Base-by-base conservation (phyloP, 2,113 vertebrate genomes). In the Noturus placidus region DNA sequence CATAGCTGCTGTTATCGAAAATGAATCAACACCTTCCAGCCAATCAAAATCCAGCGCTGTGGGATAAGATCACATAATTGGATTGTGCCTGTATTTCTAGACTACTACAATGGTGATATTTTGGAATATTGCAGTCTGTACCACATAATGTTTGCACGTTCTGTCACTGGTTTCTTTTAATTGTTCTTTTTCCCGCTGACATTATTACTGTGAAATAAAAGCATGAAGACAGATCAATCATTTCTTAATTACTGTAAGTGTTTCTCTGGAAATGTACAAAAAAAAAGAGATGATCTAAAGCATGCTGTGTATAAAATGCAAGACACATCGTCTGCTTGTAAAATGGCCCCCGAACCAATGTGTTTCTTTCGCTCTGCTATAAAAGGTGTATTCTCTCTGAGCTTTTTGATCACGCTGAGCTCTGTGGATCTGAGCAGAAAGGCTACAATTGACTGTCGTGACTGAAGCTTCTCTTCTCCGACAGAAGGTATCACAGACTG, bases 401-500 rank as follows among this genome's bases (percentile, higher is more conserved):
- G 85, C 10, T 80, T 89, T 81, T 87, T 25, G 77, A 83, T 87
- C 59, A 42, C 70, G 52, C 59, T 56, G 56, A 85, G 86, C 79
- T 84, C 54, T 83, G 70, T 74, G 69, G 88, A 88, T 85, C 69
- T 52, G 72, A 85, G 83, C 83, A 19, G 76, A 85, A 87, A 82
- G 65, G 77, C 70, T 84, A 69, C 87, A 88, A 91, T 86, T 84
- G 89, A 91, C 90, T 90, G 87, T 88, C 84, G 83, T 67, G 46
- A 83, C n/a, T n/a, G 85, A 52, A 89, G 85, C 67, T 67, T 84
- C 54, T 89, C 86, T 85, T 84, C 85, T 90, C 82, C 46, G 76
- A 90, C 91, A 90, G 87, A 89, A 91, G 90, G 89, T 86, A 72
- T 72, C 38, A 87, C 65, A 86, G 81, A 13, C 69, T 35, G 50